Conservation (phyloP, 1,140 invertebrate genomes). For the Drosophila orena region DNA sequence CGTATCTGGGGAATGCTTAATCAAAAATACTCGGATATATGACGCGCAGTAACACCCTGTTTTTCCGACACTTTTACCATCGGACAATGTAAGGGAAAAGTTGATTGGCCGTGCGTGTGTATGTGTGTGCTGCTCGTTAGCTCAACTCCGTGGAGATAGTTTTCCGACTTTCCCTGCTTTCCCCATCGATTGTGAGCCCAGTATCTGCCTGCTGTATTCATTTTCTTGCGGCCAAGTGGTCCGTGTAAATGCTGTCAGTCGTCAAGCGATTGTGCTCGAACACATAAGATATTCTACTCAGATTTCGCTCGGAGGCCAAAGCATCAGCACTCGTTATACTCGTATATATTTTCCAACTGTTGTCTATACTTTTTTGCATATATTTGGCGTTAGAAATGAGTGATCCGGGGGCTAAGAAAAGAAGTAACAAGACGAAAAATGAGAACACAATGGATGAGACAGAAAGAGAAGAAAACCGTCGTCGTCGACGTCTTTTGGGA, state of each 20-base stretch:
- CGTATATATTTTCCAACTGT: background rate
- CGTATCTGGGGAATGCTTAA: slow-evolving; percentile 80
- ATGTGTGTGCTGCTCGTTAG: slow-evolving; percentile 37
- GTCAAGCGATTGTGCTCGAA: background rate
- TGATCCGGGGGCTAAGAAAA: background rate
- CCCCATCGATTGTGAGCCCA: background rate
- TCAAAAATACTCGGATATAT: slow-evolving; percentile 63
- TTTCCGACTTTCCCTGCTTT: slow-evolving; percentile 5
- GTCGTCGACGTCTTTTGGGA: background rate
- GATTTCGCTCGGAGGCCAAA: background rate
- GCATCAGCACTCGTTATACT: background rate
- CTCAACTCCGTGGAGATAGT: slow-evolving; percentile 11
- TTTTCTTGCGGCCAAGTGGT: background rate
- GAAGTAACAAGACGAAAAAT: background rate
- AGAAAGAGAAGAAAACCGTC: background rate
- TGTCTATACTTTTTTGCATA: background rate
- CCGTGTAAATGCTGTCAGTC: background rate
- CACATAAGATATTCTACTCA: too few relatives aligned
- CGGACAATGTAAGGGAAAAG: slow-evolving; percentile 11
- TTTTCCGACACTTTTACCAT: slow-evolving; percentile 3
- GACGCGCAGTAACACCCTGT: slow-evolving; percentile 4
- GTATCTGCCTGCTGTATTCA: background rate
- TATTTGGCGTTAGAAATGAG: background rate
- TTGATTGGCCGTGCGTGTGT: slow-evolving; percentile 12
- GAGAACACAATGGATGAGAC: background rate